phyloP scores from a whole-genome alignment of 2,797 vertebrate genomes.

The Crocodylus rhombifer region DNA sequence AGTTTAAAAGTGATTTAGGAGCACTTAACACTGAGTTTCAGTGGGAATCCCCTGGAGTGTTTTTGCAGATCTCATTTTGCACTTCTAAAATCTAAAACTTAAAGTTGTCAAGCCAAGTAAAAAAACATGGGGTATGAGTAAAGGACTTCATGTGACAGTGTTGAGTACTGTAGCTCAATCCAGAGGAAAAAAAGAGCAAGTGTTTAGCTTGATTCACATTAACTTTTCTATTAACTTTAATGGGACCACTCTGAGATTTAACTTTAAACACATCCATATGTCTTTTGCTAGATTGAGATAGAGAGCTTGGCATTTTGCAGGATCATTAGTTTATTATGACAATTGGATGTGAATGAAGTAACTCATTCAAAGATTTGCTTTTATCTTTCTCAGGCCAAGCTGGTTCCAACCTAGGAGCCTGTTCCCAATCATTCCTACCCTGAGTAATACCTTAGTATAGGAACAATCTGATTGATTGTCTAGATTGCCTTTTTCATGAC shows the following conservation, averaged over 20 bases:
- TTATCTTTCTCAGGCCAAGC: neutral
- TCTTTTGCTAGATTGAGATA: neutral
- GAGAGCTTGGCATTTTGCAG: neutral
- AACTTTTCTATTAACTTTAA: slow-evolving; percentile 49
- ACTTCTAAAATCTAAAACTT: too few species aligned
- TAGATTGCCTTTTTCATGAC: slow-evolving; percentile 51
- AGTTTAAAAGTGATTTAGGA: too few species aligned
- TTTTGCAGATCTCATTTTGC: too few species aligned
- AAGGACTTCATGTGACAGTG: too few species aligned
- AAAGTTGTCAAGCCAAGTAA: too few species aligned
- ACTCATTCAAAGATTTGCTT: neutral
- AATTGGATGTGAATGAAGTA: neutral
- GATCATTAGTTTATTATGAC: slow-evolving; percentile 10
- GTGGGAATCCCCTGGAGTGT: too few species aligned
- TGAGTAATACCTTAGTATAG: slow-evolving; percentile 49
- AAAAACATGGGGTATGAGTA: too few species aligned
- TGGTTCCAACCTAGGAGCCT: slow-evolving; percentile 37
- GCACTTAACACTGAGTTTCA: too few species aligned
- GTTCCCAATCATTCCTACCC: slow-evolving; percentile 52
- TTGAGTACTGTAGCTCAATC: too few species aligned
- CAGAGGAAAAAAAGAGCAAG: too few species aligned
- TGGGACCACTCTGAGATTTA: slow-evolving; percentile 12
- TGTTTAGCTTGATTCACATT: too few species aligned
- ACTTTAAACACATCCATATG: slow-evolving; percentile 13
- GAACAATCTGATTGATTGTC: slow-evolving; percentile 64